A percentile compares a stretch with the other conserved stretches of the same genome.
Conservation (phyloP, 2,797 vertebrate species). For the Pseudocheirus occidentalis region DNA sequence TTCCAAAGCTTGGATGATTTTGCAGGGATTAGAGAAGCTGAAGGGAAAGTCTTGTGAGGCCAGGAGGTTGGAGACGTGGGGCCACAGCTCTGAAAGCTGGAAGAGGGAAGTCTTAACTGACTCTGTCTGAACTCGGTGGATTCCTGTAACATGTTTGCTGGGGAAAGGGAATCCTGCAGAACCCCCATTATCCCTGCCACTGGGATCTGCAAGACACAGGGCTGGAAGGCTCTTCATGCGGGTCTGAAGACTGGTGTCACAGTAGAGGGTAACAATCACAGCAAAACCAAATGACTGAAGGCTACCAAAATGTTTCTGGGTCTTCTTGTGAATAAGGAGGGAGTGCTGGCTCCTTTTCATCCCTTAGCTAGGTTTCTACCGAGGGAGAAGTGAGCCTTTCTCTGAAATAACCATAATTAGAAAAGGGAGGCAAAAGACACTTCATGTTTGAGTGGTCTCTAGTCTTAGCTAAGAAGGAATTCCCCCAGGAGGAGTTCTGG, state of each 20-base stretch:
- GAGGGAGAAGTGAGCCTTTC: conserved; percentile 33
- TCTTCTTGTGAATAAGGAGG: background rate
- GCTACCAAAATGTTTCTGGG: background rate
- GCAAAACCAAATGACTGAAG: background rate
- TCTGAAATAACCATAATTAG: background rate
- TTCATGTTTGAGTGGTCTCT: background rate
- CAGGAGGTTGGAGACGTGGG: background rate
- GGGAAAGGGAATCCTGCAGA: background rate
- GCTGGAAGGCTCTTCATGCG: background rate
- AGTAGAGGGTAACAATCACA: too few species aligned
- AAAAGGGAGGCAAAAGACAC: background rate
- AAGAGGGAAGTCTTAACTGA: conserved; percentile 33
- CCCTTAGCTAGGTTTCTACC: background rate
- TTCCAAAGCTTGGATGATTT: background rate
- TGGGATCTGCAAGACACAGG: background rate
- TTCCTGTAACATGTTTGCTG: background rate
- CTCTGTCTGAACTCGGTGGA: background rate
- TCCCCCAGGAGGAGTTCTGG: background rate
- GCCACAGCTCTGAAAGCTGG: background rate
- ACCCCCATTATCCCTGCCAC: background rate
- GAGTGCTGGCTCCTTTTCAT: background rate
- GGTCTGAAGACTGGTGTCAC: background rate
- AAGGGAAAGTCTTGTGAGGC: background rate
- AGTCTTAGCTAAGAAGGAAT: background rate
- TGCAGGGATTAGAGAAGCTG: conserved; percentile 16